These are phyloP conservation scores for Heteractis magnifica DNA, from an alignment of 92 coral and sea anemone species.

Conservation along the genomic window DNA sequence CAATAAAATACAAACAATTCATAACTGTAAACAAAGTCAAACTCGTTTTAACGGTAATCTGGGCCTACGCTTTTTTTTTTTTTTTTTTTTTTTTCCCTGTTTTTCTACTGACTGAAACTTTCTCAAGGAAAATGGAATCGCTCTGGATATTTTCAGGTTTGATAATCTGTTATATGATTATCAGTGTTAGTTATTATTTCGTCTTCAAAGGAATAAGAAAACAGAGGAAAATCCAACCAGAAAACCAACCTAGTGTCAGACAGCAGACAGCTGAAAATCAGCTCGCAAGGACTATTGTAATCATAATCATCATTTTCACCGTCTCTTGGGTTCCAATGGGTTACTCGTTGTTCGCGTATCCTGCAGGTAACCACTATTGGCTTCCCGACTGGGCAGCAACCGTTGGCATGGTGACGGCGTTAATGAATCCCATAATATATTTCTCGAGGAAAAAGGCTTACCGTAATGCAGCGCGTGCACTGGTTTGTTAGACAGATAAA, in stretches of 20 bases:
- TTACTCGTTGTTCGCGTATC: not conserved
- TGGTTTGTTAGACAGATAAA: not conserved
- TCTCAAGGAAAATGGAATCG: conserved; percentile 5
- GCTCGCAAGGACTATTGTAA: conserved; percentile 15
- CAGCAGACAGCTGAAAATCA: not conserved
- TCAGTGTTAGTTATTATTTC: not conserved
- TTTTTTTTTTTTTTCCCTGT: too few species aligned
- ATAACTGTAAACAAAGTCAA: not conserved
- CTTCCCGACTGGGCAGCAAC: conserved; percentile 23
- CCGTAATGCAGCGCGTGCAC: not conserved
- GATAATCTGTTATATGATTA: not conserved
- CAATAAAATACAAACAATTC: not conserved
- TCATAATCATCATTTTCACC: conserved; percentile 3
- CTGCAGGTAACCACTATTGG: not conserved
- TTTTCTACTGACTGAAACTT: not conserved
- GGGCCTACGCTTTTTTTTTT: not conserved
- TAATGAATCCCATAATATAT: conserved; percentile 14
- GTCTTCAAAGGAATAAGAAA: not conserved
- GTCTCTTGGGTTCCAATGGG: conserved; percentile 19
- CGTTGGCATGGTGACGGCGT: conserved; percentile 27
- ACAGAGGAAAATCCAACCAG: not conserved
- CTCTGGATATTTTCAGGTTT: not conserved
- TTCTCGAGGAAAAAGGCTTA: conserved; percentile 11
- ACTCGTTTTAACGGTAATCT: not conserved
- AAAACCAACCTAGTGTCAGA: not conserved